phyloP scores from a whole-genome alignment of 2,113 vertebrate genomes.

The Anas platyrhynchos region DNA sequence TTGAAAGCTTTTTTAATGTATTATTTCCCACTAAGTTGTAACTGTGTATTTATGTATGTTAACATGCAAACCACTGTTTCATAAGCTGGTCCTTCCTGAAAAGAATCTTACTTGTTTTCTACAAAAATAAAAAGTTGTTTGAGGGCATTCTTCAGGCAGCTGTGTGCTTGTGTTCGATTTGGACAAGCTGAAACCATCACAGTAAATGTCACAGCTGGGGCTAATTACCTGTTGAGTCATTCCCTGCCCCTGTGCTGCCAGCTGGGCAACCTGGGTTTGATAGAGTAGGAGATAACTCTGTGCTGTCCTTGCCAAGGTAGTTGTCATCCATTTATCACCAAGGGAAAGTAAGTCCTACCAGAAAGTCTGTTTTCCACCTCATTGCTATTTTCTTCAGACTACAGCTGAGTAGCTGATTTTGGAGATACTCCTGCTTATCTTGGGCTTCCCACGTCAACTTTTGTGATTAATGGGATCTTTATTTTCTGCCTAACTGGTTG shows the following conservation, averaged over 20 bases:
- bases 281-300: background rate
- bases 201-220: background rate
- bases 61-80: conserved; percentile 45
- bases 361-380: background rate
- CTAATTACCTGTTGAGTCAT: background rate
- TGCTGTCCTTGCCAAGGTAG: background rate
- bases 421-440: background rate
- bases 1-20: conserved; percentile 57
- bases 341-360: background rate
- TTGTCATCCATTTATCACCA: background rate
- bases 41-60: conserved; percentile 60
- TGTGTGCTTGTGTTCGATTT: background rate
- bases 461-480: background rate
- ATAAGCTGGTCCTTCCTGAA: conserved; percentile 47
- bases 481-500: background rate
- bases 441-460: background rate
- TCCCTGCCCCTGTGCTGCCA: background rate
- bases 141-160: background rate
- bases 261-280: background rate
- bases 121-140: conserved; percentile 57
- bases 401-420: background rate
- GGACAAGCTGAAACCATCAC: background rate
- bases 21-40: conserved; percentile 58
- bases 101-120: conserved; percentile 36
- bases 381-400: background rate